Evolutionary conservation across 2,113 vertebrate genomes (phyloP), one percentile per base, ranked within the genome.

Genomic region (Danio rerio): DNA sequence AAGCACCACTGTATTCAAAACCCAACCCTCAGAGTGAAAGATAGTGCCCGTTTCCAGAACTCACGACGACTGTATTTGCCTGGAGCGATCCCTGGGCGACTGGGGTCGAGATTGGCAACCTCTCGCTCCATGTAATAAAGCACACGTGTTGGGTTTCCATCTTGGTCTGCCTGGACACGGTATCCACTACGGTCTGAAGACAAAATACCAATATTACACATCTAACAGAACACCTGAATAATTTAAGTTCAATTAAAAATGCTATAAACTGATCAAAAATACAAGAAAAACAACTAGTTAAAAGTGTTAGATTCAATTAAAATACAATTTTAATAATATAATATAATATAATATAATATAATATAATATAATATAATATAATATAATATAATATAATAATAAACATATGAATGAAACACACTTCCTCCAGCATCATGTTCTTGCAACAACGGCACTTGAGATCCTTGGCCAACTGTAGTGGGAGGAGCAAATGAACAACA

Each of bases 121-220:
- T 98, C 96, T 58, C 91, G 92, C 88, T 98, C 96, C 96, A 97
- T 95, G 58, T 97, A 97, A 84, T 98, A 97, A 42, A 97, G 93
- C 49, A 97, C 95, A 8, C 95, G 91, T 53, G 96, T 97, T 68
- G 96, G 96, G 71, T 96, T 96, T 0, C 96, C 96, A 15, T 95
- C 93, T 13, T 96, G 95, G 83, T 92, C 95, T 72, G 96, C 96
- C 85, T 97, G 96, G 80, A 98, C 96, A 56, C 96, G 95, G 77
- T 95, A 96, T 2, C 96, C 96, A 80, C 95, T 98, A 4, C 96
- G 96, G 43, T 94, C 94, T 94, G 89, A 86, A 81, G 50, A 52
- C 9, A 52, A 7, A 5, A 31, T 10, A 18, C 31, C 3, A 31
- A 31, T 31, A 3, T 31, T 31, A 31, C 31, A 31, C 31, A 31